A percentile compares a stretch with the other conserved stretches of the same genome.
Evolutionary conservation across 1,140 invertebrate genomes (phyloP).

Genomic region (Colletes latitarsis): DNA sequence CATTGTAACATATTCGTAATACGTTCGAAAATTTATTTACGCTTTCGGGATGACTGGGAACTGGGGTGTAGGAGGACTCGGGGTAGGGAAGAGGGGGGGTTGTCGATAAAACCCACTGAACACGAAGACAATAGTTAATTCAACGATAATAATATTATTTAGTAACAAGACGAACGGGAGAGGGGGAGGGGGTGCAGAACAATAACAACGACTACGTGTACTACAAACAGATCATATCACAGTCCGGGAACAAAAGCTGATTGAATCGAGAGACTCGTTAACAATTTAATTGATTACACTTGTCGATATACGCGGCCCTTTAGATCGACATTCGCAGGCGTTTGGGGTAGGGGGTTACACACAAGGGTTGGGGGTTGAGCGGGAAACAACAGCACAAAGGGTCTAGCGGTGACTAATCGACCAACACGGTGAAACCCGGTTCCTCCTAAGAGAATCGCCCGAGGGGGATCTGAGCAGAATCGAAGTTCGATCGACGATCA

Average conservation of each 20-base stretch:
- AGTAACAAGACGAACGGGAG: slow-evolving; percentile 36
- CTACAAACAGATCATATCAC: slow-evolving; percentile 34
- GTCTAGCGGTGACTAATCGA: slow-evolving; percentile 26
- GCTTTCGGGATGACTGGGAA: not conserved
- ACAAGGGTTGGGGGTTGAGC: not conserved
- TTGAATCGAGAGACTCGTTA: slow-evolving; percentile 13
- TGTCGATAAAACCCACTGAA: slow-evolving; percentile 43
- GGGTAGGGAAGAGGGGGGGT: not conserved
- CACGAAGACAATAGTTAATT: slow-evolving; percentile 56
- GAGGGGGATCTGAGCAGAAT: slow-evolving; percentile 37
- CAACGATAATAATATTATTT: slow-evolving; percentile 53
- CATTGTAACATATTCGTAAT: not conserved
- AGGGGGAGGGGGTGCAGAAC: slow-evolving; percentile 20
- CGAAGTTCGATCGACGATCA: slow-evolving; percentile 71
- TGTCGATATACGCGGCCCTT: not conserved
- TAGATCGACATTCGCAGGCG: slow-evolving; percentile 5
- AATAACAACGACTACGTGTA: slow-evolving; percentile 42
- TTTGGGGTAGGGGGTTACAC: not conserved
- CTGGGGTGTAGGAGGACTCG: not conserved
- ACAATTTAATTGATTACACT: slow-evolving; percentile 40
- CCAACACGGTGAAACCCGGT: slow-evolving; percentile 11
- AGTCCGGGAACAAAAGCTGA: slow-evolving; percentile 26
- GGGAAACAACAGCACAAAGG: not conserved
- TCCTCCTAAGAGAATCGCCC: slow-evolving; percentile 26
- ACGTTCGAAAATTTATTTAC: slow-evolving; percentile 1